These are phyloP conservation scores for Geodia barretti DNA, from an alignment of 37 sponge, comb jelly and placozoan genomes.

Conservation along the genomic window DNA sequence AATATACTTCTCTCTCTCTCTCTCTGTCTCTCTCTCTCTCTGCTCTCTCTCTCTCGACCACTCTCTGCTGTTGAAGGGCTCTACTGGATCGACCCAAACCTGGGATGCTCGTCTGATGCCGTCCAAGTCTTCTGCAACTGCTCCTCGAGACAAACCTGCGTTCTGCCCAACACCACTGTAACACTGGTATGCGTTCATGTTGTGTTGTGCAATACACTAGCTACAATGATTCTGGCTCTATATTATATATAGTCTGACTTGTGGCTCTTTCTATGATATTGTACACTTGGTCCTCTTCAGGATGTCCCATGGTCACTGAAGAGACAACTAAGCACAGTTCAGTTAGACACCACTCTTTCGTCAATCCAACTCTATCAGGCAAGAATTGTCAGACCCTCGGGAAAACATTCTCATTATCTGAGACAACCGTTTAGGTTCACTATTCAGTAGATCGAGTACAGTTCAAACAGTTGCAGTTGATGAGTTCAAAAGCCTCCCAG, in stretches of 20 bases:
- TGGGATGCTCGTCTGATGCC: conserved; percentile 63
- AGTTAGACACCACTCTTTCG: not conserved
- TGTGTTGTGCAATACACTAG: not conserved
- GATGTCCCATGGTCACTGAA: not conserved
- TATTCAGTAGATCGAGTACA: conserved; percentile 26
- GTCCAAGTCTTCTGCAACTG: conserved; percentile 64
- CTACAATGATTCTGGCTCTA: not conserved
- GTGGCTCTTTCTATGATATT: too few species aligned
- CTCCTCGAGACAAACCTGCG: conserved; percentile 57
- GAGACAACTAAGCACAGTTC: not conserved
- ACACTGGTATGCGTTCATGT: not conserved
- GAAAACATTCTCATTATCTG: too few species aligned
- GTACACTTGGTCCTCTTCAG: not conserved
- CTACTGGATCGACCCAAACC: conserved; percentile 81
- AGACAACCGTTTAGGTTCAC: conserved; percentile 14
- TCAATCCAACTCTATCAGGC: not conserved
- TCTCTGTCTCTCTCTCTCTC: not conserved
- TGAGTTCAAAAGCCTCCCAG: conserved; percentile 29
- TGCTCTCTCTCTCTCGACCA: too few species aligned
- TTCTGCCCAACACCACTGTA: conserved; percentile 21
- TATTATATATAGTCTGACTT: not conserved
- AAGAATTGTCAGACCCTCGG: not conserved
- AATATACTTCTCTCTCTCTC: not conserved
- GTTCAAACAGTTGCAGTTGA: conserved; percentile 41
- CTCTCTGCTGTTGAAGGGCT: conserved; percentile 10